phyloP scores from a whole-genome alignment of 2,888 invertebrate genomes.

The Sphaeridia pumilis region DNA sequence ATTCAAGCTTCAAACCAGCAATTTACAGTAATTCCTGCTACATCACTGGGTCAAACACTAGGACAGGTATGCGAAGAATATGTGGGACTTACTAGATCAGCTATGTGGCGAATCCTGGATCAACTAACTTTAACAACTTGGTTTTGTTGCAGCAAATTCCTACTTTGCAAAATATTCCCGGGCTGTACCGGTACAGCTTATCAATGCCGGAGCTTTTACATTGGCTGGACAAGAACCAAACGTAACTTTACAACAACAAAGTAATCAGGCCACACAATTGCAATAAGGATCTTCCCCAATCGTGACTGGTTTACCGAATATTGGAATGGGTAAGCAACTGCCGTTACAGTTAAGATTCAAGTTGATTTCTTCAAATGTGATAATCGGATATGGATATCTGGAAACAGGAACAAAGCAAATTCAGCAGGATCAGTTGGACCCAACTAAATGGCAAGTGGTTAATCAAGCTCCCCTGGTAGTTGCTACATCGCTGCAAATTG shows the following conservation, averaged over 20 bases:
- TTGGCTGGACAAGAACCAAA: constrained; percentile 34
- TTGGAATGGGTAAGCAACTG: constrained; percentile 8
- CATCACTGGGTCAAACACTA: constrained; percentile 42
- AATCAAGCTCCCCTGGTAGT: constrained; percentile 43
- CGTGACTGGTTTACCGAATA: constrained; percentile 21
- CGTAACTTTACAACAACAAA: constrained; percentile 24
- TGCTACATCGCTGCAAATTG: constrained; percentile 36
- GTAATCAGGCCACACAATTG: constrained; percentile 27
- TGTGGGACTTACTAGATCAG: too few relatives aligned
- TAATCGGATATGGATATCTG: too few relatives aligned
- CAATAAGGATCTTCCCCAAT: constrained; percentile 28
- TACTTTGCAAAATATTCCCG: constrained; percentile 53
- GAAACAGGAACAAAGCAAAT: constrained; percentile 50
- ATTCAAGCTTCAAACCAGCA: constrained; percentile 56
- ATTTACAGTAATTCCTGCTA: constrained; percentile 69
- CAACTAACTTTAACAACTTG: too few relatives aligned
- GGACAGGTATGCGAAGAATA: constrained; percentile 28
- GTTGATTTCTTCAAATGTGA: too few relatives aligned
- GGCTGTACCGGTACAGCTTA: constrained; percentile 71
- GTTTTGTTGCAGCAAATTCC: constrained; percentile 10
- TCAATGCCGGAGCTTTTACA: constrained; percentile 52
- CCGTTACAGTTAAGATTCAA: too few relatives aligned
- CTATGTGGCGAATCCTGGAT: too few relatives aligned
- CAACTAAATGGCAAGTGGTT: constrained; percentile 64
- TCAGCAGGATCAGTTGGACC: constrained; percentile 70